Conservation (phyloP, 2,113 vertebrate genomes). For the Leptosomus discolor region DNA sequence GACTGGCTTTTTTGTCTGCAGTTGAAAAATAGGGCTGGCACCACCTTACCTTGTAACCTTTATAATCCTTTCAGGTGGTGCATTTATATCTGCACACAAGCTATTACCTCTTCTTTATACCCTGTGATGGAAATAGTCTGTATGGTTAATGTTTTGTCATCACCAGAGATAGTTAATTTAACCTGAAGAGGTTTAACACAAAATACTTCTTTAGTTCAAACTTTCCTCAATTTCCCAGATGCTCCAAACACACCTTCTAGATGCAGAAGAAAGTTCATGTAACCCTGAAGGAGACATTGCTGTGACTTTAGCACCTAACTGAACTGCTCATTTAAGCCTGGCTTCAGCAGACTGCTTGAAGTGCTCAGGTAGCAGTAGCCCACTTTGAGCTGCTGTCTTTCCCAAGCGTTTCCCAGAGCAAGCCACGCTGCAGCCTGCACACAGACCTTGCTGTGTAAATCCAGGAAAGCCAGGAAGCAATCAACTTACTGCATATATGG, state of each 20-base stretch:
- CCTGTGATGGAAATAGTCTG: neutral
- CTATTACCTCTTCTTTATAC: neutral
- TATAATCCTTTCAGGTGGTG: neutral
- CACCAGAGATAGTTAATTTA: neutral
- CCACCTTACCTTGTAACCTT: neutral
- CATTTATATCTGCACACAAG: neutral
- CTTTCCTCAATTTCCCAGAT: neutral
- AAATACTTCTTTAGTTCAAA: neutral
- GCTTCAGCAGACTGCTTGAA: neutral
- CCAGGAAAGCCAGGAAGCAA: neutral
- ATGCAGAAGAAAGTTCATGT: neutral
- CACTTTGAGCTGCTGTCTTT: neutral
- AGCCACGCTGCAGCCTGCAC: neutral
- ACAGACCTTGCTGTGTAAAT: neutral
- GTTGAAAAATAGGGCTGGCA: neutral
- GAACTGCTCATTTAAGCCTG: neutral
- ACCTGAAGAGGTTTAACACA: neutral
- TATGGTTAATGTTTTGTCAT: neutral
- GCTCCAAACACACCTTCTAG: neutral
- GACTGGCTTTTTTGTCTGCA: neutral
- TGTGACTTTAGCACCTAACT: neutral
- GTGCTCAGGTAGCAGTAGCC: neutral
- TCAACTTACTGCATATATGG: accelerated
- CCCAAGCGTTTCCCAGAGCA: neutral
- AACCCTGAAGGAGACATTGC: neutral